phyloP scores from a whole-genome alignment of 1,140 invertebrate genomes.

The Scaptodrosophila lebanonensis region DNA sequence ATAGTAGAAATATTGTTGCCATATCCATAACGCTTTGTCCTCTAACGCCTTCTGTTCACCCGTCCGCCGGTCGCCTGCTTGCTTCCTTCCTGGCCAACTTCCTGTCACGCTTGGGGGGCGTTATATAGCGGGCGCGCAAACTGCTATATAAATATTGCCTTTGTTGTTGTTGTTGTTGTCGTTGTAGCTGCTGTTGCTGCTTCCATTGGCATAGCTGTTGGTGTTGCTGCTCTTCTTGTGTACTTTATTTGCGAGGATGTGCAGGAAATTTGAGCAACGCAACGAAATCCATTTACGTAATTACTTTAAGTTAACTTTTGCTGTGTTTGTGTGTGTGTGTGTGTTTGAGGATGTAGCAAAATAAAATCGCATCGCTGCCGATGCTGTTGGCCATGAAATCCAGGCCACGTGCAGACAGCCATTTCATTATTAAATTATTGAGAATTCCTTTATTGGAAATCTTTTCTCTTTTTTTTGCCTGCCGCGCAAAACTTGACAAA shows the following conservation, averaged over 20 bases:
- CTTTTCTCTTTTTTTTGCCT: conserved; percentile 21
- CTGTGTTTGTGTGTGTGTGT: conserved; percentile 9
- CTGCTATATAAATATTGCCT: conserved; percentile 61
- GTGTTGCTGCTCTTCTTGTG: conserved; percentile 12
- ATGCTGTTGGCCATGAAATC: conserved; percentile 10
- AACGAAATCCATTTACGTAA: conserved; percentile 73
- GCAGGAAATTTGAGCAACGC: conserved; percentile 71
- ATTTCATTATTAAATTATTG: conserved; percentile 62
- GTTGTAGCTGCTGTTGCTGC: conserved; percentile 5
- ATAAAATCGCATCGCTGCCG: conserved; percentile 28
- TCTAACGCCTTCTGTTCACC: conserved; percentile 12
- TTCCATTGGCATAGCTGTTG: too few relatives aligned
- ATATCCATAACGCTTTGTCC: conserved; percentile 26
- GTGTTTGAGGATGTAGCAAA: conserved; percentile 16
- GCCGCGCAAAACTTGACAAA: not conserved
- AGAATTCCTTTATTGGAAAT: conserved; percentile 61
- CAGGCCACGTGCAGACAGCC: conserved; percentile 5
- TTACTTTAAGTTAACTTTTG: conserved; percentile 69
- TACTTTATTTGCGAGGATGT: conserved; percentile 50
- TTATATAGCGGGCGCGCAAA: too few relatives aligned
- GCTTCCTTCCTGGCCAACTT: conserved; percentile 64
- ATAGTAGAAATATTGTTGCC: conserved; percentile 20
- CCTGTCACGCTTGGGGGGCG: conserved; percentile 60
- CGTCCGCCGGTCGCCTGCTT: conserved; percentile 13
- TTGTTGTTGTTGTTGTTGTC: conserved; percentile 19